These are phyloP conservation scores for Coenonympha arcania DNA, from an alignment of 2,888 invertebrate genomes.

Conservation along the genomic window DNA sequence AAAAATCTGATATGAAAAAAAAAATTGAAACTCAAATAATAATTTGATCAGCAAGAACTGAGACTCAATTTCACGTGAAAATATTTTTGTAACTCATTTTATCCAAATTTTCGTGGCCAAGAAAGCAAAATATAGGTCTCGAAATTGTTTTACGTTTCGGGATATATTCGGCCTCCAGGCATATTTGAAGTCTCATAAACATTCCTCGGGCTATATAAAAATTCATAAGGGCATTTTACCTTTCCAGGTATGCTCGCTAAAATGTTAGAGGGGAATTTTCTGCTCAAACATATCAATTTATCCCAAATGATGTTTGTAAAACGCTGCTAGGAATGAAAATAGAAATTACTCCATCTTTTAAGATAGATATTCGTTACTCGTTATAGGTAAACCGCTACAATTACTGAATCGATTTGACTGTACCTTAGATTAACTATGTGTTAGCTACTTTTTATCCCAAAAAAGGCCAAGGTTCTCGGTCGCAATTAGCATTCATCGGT, in stretches of 20 bases:
- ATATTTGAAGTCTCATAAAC: conserved; percentile 28
- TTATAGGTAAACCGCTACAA: too few species aligned
- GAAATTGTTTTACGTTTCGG: conserved; percentile 24
- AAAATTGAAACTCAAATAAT: too few species aligned
- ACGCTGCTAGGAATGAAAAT: neutral
- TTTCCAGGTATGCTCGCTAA: conserved; percentile 20
- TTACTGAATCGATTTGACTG: too few species aligned
- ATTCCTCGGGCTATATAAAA: conserved; percentile 28
- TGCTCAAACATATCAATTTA: conserved; percentile 14
- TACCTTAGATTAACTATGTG: too few species aligned
- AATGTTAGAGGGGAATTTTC: conserved; percentile 17
- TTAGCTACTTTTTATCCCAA: too few species aligned
- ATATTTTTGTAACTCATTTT: conserved; percentile 7
- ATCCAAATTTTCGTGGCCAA: conserved; percentile 10
- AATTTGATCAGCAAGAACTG: too few species aligned
- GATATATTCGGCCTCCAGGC: conserved; percentile 26
- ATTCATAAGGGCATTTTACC: conserved; percentile 29
- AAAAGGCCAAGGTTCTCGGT: too few species aligned
- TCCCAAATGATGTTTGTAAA: neutral
- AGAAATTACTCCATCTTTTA: too few species aligned
- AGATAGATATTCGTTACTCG: too few species aligned
- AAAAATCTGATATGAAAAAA: too few species aligned
- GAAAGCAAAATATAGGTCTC: conserved; percentile 22
- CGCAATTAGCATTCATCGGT: too few species aligned
- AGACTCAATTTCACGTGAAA: neutral